Percentiles rank a stretch among this genome's conserved stretches.
phyloP scores from a whole-genome alignment of 1,140 invertebrate species.

The Chelonus insularis region DNA sequence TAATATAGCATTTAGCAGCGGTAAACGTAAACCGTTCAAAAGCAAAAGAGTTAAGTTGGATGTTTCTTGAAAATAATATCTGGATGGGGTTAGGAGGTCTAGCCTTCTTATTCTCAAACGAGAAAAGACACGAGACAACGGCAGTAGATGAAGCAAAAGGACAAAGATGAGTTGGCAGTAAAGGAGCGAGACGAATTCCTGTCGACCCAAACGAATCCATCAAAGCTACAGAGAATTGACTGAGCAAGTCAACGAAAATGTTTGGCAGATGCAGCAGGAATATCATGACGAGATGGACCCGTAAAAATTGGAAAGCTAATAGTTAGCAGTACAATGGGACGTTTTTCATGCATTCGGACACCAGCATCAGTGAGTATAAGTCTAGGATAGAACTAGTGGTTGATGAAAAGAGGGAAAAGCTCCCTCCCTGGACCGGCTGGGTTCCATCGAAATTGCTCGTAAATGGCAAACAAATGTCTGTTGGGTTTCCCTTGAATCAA shows the following conservation, averaged over 20 bases:
- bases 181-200: conserved; percentile 50
- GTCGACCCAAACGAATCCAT: conserved; percentile 52
- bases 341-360: background rate
- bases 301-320: conserved; percentile 32
- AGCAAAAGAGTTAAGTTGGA: no score
- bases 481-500: conserved; percentile 29
- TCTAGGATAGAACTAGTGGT: no score
- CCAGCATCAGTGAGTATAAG: no score
- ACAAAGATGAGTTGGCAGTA: conserved; percentile 32
- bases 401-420: conserved; percentile 11
- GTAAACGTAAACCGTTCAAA: no score
- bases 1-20: no score
- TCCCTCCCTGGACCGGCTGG: conserved; percentile 27
- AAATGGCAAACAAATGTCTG: conserved; percentile 45
- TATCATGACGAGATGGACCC: conserved; percentile 12
- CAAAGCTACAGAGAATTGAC: conserved; percentile 33
- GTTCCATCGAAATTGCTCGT: conserved; percentile 38
- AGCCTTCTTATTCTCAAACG: no score
- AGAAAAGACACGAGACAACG: no score
- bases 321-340: background rate
- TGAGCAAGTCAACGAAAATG: conserved; percentile 29
- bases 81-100: no score
- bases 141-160: no score
- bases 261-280: conserved; percentile 9
- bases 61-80: no score